Evolutionary conservation across 2,113 vertebrate genomes (phyloP).

Genomic region (Pitta sordida): DNA sequence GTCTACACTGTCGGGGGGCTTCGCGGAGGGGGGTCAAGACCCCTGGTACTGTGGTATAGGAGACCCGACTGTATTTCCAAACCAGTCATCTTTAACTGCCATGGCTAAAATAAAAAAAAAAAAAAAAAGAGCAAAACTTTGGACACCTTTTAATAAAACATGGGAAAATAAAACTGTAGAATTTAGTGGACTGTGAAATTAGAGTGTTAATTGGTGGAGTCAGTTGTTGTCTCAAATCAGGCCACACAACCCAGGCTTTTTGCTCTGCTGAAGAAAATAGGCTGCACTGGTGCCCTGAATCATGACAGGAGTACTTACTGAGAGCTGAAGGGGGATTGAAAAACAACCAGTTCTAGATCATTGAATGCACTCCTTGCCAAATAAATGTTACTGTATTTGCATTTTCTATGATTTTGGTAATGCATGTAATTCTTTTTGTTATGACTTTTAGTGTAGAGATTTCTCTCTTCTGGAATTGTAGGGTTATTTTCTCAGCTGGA

Average conservation of each 20-base stretch:
- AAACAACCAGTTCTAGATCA: not conserved
- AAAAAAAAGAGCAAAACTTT: not conserved
- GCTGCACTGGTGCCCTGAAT: not conserved
- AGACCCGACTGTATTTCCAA: no score
- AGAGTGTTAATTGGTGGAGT: not conserved
- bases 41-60: no score
- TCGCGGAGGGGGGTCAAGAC: no score
- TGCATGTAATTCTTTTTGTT: not conserved
- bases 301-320: not conserved
- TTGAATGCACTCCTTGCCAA: not conserved
- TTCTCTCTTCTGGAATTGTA: not conserved
- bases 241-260: not conserved
- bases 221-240: not conserved
- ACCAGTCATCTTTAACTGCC: rapidly evolving
- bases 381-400: not conserved
- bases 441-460: not conserved
- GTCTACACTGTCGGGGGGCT: no score
- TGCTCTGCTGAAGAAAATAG: not conserved
- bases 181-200: not conserved
- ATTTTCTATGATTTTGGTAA: not conserved
- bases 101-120: not conserved
- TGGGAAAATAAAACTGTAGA: not conserved
- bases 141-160: not conserved
- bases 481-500: not conserved
- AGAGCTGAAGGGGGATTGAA: not conserved